Conservation (phyloP, 2,797 vertebrate genomes). For the Scomberomorus guttatus region DNA sequence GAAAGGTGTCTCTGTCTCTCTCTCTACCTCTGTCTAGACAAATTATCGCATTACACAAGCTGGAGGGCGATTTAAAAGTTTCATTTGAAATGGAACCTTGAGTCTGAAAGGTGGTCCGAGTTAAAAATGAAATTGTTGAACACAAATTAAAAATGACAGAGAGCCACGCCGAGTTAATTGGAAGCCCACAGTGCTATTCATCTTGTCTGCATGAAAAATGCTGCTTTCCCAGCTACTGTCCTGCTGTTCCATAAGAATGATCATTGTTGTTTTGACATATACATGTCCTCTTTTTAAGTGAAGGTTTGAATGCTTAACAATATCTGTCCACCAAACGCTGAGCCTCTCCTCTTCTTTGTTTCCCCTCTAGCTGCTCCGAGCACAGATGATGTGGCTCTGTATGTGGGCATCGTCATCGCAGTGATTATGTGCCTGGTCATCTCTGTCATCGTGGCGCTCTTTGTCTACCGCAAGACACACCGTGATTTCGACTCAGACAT, state of each 20-base stretch:
- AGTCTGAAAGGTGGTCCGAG: constrained; percentile 41
- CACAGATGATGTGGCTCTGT: constrained; percentile 93
- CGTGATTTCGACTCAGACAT: constrained; percentile 95
- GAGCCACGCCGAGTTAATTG: neutral
- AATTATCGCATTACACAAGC: constrained; percentile 57
- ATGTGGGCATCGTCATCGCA: constrained; percentile 93
- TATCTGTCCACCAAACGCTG: neutral
- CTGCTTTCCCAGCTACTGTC: neutral
- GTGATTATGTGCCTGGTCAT: constrained; percentile 96
- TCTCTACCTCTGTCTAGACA: constrained; percentile 56
- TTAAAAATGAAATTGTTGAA: constrained; percentile 31
- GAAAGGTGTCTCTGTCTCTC: constrained; percentile 53
- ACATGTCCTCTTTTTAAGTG: neutral
- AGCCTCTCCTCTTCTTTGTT: constrained; percentile 20
- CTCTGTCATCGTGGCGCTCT: constrained; percentile 91
- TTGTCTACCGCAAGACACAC: constrained; percentile 96
- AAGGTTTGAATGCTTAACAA: neutral
- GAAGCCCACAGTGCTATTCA: neutral
- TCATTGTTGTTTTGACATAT: constrained; percentile 3
- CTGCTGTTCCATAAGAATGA: neutral
- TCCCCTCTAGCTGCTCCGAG: constrained; percentile 90
- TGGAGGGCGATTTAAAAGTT: constrained; percentile 56
- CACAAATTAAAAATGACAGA: constrained; percentile 16
- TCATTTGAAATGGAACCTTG: constrained; percentile 57
- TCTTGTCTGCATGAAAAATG: neutral